These are phyloP conservation scores for Apodemus agrarius DNA, from an alignment of 2,797 vertebrate species.

Conservation along the genomic window DNA sequence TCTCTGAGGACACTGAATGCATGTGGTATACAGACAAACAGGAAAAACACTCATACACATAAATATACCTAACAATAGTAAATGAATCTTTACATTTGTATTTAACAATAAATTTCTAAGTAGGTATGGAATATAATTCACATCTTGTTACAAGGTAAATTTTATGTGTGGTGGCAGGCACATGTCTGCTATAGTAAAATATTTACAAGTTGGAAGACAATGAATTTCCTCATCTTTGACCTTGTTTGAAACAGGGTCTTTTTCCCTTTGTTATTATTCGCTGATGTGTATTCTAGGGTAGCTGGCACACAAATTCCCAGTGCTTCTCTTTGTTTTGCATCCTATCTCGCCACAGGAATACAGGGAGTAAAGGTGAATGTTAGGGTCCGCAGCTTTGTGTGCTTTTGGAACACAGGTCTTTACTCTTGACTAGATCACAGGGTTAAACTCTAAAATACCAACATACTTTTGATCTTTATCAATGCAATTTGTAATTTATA, in stretches of 20 bases:
- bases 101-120: conserved; percentile 22
- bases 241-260: not conserved
- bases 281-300: not conserved
- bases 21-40: not conserved
- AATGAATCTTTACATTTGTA: not conserved
- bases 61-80: not conserved
- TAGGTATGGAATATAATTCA: not conserved
- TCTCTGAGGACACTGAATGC: not conserved
- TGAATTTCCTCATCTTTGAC: not conserved
- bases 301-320: no score
- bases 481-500: conserved; percentile 11
- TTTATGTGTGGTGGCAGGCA: not conserved
- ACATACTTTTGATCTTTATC: conserved; percentile 12
- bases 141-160: not conserved
- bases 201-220: not conserved
- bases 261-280: not conserved
- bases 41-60: not conserved
- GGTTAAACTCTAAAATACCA: conserved; percentile 26
- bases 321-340: not conserved
- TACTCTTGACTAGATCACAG: not conserved
- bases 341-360: not conserved
- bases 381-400: not conserved
- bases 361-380: not conserved
- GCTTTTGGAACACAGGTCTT: not conserved
- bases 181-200: not conserved